Conservation (phyloP, 1,140 invertebrate genomes). For the Pogonomyrmex barbatus region DNA sequence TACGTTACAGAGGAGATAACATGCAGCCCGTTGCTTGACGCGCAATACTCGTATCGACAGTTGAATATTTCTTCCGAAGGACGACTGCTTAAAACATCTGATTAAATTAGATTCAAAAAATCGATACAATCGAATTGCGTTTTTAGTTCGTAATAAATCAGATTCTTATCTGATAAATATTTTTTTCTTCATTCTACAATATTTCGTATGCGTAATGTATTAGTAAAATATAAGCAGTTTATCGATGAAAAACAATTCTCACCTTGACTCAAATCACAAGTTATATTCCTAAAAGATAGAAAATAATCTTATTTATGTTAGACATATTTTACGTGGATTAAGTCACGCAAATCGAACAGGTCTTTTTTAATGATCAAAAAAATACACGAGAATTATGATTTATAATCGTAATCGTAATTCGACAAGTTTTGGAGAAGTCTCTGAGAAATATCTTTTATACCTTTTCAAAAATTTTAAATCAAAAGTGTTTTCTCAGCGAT, state of each 20-base stretch:
- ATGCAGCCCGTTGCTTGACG: neutral
- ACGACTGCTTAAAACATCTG: neutral
- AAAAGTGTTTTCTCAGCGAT: neutral
- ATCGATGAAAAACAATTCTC: slow-evolving; percentile 10
- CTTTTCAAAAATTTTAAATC: neutral
- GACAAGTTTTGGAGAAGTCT: neutral
- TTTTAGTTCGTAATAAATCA: slow-evolving; percentile 34
- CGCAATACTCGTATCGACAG: neutral
- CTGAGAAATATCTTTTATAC: neutral
- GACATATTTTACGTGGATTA: neutral
- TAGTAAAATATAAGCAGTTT: neutral
- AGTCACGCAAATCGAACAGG: neutral
- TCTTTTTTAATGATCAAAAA: neutral
- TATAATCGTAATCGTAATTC: neutral
- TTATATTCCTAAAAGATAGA: slow-evolving; percentile 13
- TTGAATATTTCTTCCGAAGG: neutral
- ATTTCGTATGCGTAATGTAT: neutral
- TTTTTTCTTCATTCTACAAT: slow-evolving; percentile 1
- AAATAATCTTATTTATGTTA: neutral
- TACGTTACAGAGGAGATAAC: neutral
- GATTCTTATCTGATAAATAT: slow-evolving; percentile 29
- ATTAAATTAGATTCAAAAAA: slow-evolving; percentile 1
- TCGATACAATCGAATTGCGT: neutral
- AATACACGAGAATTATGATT: neutral
- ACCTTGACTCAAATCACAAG: slow-evolving; percentile 14